Base-by-base conservation (phyloP, 2,797 vertebrate genomes). In the Myioborus miniatus region DNA sequence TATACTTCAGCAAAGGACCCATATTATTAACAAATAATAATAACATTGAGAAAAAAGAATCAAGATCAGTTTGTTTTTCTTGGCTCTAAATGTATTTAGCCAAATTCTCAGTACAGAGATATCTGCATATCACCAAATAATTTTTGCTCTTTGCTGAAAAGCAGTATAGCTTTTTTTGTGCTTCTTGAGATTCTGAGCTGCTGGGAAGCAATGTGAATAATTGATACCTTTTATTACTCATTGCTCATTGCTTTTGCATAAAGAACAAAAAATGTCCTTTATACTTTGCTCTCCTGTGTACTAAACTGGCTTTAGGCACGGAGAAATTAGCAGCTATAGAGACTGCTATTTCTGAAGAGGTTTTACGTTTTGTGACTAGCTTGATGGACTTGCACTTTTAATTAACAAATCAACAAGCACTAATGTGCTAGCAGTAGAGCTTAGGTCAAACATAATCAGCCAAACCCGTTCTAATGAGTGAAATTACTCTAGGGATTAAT, bases 171-270 rank as follows among this genome's bases (percentile, higher is more conserved):
- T 89, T 58, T 82, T n/a, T n/a, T 58, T 50, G n/a, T 58, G 26
- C 7, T 53, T 74, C 59, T 93, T 95, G 90, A 93, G 93, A 88
- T 96, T 96, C 93, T 85, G 88, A 95, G 87, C 94, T 97, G 82
- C 87, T 96, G 75, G 78, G 94, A 97, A 97, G 80, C 81, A 83
- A 49, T 96, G 90, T 97, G 91, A 97, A 97, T 97, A 97, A 97
- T 97, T 97, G 97, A 98, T 95, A 93, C 46, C 39, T 96, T 97
- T 97, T 97, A 96, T 97, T 97, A 93, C 94, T 94, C 74, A 75
- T 92, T 97, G 86, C 95, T 96, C 92, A 82, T 84, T 96, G 89
- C 94, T 94, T 90, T 96, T 97, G 93, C 96, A 94, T 95, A 89
- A 98, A 97, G 89, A 95, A 94, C 64, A 95, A 96, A 95, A 87